Conservation (phyloP, 2,113 vertebrate species). For the Callopanchax toddi region DNA sequence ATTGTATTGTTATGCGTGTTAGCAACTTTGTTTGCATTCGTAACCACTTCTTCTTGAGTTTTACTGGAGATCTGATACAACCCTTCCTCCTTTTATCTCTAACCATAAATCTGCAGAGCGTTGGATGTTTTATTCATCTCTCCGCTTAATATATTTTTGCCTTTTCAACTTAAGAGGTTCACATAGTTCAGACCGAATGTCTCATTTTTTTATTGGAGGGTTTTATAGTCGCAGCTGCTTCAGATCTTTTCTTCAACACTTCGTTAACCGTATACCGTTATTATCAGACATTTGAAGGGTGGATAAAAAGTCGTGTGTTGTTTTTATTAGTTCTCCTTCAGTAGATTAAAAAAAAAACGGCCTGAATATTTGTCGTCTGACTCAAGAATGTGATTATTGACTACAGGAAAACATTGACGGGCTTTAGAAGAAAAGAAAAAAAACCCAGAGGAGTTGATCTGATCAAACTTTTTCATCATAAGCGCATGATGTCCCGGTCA, state of each 20-base stretch:
- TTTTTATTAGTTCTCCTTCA: too few species aligned
- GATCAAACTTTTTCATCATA: not conserved
- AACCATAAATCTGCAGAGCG: not conserved
- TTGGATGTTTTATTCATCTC: not conserved
- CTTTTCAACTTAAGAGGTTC: not conserved
- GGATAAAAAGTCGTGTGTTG: too few species aligned
- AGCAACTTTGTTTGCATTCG: too few species aligned
- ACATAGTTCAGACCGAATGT: not conserved
- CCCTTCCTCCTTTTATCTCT: not conserved
- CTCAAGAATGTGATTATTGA: not conserved
- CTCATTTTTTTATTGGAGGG: slow-evolving; percentile 8
- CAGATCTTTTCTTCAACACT: slow-evolving; percentile 1
- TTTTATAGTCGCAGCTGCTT: slow-evolving; percentile 13
- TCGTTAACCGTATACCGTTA: too few species aligned
- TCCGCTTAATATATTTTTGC: not conserved
- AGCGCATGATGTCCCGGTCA: not conserved
- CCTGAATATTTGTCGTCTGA: slow-evolving; percentile 1
- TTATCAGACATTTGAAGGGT: too few species aligned
- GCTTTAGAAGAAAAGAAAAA: not conserved
- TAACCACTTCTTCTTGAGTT: not conserved
- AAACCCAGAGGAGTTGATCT: too few species aligned
- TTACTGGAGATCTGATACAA: not conserved
- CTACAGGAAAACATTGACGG: slow-evolving; percentile 3
- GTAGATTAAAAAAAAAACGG: too few species aligned
- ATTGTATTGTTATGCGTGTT: too few species aligned